Evolutionary conservation across 2,797 vertebrate genomes (phyloP).

Genomic region (Mus minutoides): DNA sequence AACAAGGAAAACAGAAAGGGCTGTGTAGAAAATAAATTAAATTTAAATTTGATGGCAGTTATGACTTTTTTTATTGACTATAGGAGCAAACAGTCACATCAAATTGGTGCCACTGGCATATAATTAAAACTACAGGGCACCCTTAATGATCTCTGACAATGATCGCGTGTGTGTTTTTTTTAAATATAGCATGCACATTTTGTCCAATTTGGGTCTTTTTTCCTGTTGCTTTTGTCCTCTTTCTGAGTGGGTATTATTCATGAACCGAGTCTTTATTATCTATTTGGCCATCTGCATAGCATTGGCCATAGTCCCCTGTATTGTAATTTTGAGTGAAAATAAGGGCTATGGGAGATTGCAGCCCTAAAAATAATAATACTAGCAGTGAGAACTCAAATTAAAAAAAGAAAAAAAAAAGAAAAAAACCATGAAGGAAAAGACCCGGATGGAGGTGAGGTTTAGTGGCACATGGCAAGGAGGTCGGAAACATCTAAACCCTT

Average conservation of each 20-base stretch:
- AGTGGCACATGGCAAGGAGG: not conserved
- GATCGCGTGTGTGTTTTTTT: constrained; percentile 81
- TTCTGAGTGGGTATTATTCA: constrained; percentile 87
- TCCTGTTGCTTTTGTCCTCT: constrained; percentile 86
- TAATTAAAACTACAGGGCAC: constrained; percentile 88
- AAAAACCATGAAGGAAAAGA: constrained; percentile 3
- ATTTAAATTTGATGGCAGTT: constrained; percentile 91
- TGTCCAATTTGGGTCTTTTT: constrained; percentile 86
- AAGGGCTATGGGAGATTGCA: constrained; percentile 77
- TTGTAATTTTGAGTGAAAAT: constrained; percentile 84
- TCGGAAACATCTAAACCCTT: not conserved
- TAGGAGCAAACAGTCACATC: constrained; percentile 89
- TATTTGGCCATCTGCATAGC: constrained; percentile 83
- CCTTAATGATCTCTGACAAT: constrained; percentile 87
- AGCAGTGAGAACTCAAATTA: constrained; percentile 60
- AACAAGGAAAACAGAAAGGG: constrained; percentile 90
- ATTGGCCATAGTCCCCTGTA: constrained; percentile 82
- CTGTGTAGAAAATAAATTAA: constrained; percentile 91
- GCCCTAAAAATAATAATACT: constrained; percentile 72
- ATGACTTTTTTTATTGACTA: constrained; percentile 90
- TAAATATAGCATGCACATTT: constrained; percentile 88
- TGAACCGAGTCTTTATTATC: constrained; percentile 85
- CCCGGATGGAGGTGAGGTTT: constrained; percentile 40
- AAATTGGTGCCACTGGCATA: constrained; percentile 87
- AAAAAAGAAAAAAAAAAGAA: not conserved